A percentile compares a stretch with the other conserved stretches of the same genome.
Conservation (phyloP, 1,140 invertebrate species). For the Meloidogyne chitwoodi region DNA sequence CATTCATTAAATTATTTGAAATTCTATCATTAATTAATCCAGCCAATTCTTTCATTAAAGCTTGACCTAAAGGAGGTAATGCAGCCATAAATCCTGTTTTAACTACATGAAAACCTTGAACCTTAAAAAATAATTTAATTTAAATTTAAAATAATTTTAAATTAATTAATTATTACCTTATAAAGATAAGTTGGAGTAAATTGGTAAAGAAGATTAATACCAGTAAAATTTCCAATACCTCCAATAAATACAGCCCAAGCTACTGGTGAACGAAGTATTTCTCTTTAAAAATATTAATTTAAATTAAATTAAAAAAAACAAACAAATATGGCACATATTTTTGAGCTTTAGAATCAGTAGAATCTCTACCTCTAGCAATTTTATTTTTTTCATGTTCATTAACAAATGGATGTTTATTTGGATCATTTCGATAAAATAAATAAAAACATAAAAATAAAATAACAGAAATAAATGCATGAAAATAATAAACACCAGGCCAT, state of each 20-base stretch:
- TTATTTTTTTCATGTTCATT: conserved; percentile 26
- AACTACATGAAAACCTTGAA: conserved; percentile 31
- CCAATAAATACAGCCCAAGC: conserved; percentile 40
- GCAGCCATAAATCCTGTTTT: conserved; percentile 35
- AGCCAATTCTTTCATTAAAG: conserved; percentile 28
- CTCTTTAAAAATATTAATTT: conserved; percentile 3
- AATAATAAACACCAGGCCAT: conserved; percentile 42
- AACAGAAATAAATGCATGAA: conserved; percentile 28
- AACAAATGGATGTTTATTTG: conserved; percentile 30
- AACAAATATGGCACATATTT: conserved; percentile 29
- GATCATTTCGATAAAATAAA: conserved; percentile 33
- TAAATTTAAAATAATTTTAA: too few species aligned
- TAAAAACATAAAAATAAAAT: conserved; percentile 33
- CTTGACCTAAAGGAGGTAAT: conserved; percentile 25
- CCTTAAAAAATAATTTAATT: conserved; percentile 9
- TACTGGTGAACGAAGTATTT: conserved; percentile 25
- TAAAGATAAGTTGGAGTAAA: conserved; percentile 45
- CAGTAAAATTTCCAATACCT: conserved; percentile 35
- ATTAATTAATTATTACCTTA: conserved; percentile 7
- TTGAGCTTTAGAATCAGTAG: conserved; percentile 11
- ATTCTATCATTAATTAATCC: conserved; percentile 33
- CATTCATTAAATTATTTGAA: conserved; percentile 14
- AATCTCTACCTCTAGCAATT: conserved; percentile 28
- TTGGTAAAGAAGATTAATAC: conserved; percentile 36
- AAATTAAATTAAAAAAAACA: background rate